phyloP scores from a whole-genome alignment of 2,797 vertebrate species.

The Arrhamphus sclerolepis region DNA sequence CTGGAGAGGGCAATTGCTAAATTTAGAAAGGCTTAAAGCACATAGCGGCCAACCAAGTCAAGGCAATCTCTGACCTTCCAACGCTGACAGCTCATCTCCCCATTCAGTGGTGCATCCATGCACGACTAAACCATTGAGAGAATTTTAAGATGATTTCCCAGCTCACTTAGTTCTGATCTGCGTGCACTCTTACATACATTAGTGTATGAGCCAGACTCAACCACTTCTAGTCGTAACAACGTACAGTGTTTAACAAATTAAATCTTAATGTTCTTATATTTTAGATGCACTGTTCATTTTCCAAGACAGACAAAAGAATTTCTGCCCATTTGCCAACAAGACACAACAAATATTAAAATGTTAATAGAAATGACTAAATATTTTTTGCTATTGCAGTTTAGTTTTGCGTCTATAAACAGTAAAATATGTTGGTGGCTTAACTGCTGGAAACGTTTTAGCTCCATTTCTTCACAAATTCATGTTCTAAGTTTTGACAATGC shows the following conservation, averaged over 20 bases:
- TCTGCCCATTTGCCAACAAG: no score
- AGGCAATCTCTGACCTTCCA: conserved; percentile 74
- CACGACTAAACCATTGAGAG: conserved; percentile 47
- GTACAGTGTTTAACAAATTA: background rate
- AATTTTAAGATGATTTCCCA: conserved; percentile 38
- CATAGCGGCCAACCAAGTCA: conserved; percentile 73
- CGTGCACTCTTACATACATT: conserved; percentile 16
- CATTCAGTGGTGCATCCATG: conserved; percentile 56
- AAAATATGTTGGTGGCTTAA: background rate
- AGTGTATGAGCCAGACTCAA: conserved; percentile 9
- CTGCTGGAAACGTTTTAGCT: background rate
- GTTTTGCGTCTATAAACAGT: background rate
- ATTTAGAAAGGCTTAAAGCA: conserved; percentile 82
- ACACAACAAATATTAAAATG: no score
- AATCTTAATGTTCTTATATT: conserved; percentile 14
- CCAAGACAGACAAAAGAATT: background rate
- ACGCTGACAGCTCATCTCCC: conserved; percentile 66
- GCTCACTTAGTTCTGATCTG: conserved; percentile 32
- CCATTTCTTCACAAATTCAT: no score
- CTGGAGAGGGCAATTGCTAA: conserved; percentile 67
- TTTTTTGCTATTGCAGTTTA: no score
- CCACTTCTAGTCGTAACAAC: no score
- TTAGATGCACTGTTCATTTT: background rate
- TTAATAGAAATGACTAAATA: no score
- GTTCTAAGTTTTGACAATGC: no score